Evolutionary conservation across 2,113 vertebrate species (phyloP), one percentile per base, ranked within the genome.

Genomic region (Brachirus orientalis): DNA sequence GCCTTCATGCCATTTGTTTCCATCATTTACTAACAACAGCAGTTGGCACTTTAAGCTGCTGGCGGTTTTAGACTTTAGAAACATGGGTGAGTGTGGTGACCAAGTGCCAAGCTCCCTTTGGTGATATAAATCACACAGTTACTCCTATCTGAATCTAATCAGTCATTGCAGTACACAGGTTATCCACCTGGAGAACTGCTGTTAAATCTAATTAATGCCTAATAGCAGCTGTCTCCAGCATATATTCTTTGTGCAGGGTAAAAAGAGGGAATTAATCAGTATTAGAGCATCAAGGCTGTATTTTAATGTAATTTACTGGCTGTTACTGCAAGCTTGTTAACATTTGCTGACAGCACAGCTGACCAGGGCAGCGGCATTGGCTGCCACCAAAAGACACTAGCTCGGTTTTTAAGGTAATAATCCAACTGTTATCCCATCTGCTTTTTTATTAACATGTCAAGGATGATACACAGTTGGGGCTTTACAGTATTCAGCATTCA

Each of bases 361-460:
- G 59, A 48, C 45, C 5, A 2, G 45, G 35, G 44, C 28, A 19
- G 43, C n/a, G 17, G 16, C 50, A 10, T 54, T 16, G 18, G 28
- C 22, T 38, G 33, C 18, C 9, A 17, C 9, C 13, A 9, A n/a
- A 28, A 20, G 28, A 67, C 52, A 37, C 7, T 12, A 51, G 37
- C 22, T 18, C 2, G 1, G 4, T n/a, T 46, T 66, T 67, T 28
- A 47, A 47, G 19, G 11, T 44, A 20, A 37, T 45, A 4, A 16
- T 43, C 47, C 47, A 35, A 35, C 47, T 46, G 40, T 46, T 40
- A 45, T 52, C 28, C 55, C 47, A 59, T 70, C 48, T 45, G 40
- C 28, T 50, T 10, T 54, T 66, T 10, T 68, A 50, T 68, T 50
- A 41, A 50, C 40, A 12, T 58, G 44, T 58, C 54, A 68, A 35